Evolutionary conservation across 1,140 invertebrate species (phyloP), one percentile per base, ranked within the genome.

Genomic region (Polypedilum vanderplanki): DNA sequence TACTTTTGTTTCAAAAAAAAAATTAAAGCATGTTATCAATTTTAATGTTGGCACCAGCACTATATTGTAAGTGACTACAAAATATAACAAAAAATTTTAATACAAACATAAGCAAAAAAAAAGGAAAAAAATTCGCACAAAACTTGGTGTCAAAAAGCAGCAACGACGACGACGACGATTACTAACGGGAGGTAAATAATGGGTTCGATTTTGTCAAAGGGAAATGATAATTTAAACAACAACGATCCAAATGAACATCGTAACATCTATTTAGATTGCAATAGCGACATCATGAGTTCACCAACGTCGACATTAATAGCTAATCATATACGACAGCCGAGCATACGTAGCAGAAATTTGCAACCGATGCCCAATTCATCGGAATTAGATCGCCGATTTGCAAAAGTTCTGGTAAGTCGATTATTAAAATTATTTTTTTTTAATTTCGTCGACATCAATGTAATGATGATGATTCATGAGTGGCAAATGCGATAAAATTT

Each of bases 351-450:
- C 79, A 87, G 89, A 78, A 86, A 88, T 75, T 92, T 94, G 85
- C 90, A 90, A 78, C 93, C 94, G 33, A 95, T 95, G 91, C 95
- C 93, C 73, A 94, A 96, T 79, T 85, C 91, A 57, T 87, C 87
- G 78, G 95, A 97, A 84, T 86, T 97, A 83, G 95, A 97, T 83
- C 90, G 90, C 79, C 87, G 94, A 78, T 97, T 97, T 84, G 94
- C 94, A 77, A 96, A 96, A 93, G 94, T 97, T 80, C 85, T 97
- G 89, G 95, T 97, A 84, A 92, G 93, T 87, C 77, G 41, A 73
- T 20, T 57, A 24, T 40, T 65, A n/a, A n/a, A n/a, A n/a, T 10
- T 70, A 76, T 41, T 76, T 77, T 41, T 74, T 65, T 75, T 74
- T 70, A 40, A 33, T 33, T 33, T n/a, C n/a, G n/a, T n/a, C n/a